phyloP scores from a whole-genome alignment of 2,888 invertebrate genomes.

The Onthophagus sagittarius region DNA sequence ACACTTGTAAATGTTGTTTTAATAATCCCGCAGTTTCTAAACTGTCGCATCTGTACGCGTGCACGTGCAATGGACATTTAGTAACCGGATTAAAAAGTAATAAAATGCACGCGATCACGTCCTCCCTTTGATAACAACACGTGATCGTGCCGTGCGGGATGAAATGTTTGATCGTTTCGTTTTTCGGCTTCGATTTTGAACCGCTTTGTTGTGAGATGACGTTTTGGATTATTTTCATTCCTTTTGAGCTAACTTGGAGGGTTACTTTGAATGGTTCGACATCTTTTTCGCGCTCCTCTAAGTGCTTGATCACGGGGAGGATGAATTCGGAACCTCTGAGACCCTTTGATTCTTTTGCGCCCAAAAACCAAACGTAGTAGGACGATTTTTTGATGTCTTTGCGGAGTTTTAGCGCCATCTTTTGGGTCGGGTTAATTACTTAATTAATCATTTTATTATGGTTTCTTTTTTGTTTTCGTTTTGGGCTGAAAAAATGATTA shows the following conservation, averaged over 20 bases:
- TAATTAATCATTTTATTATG: too few species aligned
- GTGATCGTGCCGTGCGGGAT: conserved; percentile 92
- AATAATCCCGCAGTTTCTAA: conserved; percentile 88
- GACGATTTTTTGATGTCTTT: conserved; percentile 88
- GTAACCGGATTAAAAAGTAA: conserved; percentile 92
- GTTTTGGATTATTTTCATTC: conserved; percentile 89
- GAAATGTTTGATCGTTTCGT: conserved; percentile 82
- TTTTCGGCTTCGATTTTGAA: conserved; percentile 48
- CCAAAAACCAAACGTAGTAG: conserved; percentile 91
- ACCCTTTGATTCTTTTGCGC: conserved; percentile 91
- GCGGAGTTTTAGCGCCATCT: conserved; percentile 75
- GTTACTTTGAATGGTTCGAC: conserved; percentile 89
- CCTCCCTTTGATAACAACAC: conserved; percentile 84
- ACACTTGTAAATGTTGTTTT: conserved; percentile 75
- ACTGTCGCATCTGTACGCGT: conserved; percentile 92
- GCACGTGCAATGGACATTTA: conserved; percentile 91
- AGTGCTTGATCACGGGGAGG: conserved; percentile 76
- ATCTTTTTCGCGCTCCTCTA: conserved; percentile 79
- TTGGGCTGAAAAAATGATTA: neutral
- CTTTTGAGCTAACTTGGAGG: conserved; percentile 86
- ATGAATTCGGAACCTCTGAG: conserved; percentile 82
- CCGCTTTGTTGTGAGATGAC: conserved; percentile 40
- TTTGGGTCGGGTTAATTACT: conserved; percentile 30
- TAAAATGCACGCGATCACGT: conserved; percentile 90
- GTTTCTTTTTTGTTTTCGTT: too few species aligned